A percentile compares a stretch with the other conserved stretches of the same genome.
Conservation (phyloP, 1,140 invertebrate species). For the Hypothenemus hampei region DNA sequence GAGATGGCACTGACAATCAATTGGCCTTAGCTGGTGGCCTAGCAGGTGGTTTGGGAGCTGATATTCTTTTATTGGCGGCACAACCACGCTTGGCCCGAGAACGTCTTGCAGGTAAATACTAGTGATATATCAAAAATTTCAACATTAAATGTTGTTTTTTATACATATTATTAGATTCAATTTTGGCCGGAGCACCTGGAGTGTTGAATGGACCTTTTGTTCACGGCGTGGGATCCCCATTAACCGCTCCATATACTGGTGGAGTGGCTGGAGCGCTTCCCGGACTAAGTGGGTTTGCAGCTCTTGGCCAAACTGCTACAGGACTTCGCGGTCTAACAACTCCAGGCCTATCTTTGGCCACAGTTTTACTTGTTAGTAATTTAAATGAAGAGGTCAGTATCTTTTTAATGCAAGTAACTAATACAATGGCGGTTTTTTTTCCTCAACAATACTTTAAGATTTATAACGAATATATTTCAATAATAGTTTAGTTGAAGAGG, state of each 20-base stretch:
- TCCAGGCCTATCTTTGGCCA: constrained; percentile 61
- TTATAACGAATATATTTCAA: too few relatives aligned
- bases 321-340: constrained; percentile 60
- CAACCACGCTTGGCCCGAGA: constrained; percentile 45
- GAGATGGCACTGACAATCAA: constrained; percentile 61
- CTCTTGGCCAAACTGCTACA: constrained; percentile 61
- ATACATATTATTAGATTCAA: constrained; percentile 36
- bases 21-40: constrained; percentile 54
- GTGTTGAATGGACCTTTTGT: constrained; percentile 82
- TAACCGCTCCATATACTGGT: constrained; percentile 62
- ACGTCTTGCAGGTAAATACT: constrained; percentile 42
- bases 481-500: too few relatives aligned
- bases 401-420: too few relatives aligned
- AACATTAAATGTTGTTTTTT: background rate
- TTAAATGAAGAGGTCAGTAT: constrained; percentile 82
- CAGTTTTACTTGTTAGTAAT: constrained; percentile 83
- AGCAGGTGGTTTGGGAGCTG: constrained; percentile 51
- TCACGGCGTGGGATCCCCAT: constrained; percentile 64
- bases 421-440: too few relatives aligned
- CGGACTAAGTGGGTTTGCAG: constrained; percentile 67
- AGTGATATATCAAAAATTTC: background rate
- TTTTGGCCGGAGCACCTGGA: constrained; percentile 60
- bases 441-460: too few relatives aligned
- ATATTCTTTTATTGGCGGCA: constrained; percentile 49
- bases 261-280: constrained; percentile 66